Conservation (phyloP, 2,888 invertebrate genomes). For the Spicauda simplicius region DNA sequence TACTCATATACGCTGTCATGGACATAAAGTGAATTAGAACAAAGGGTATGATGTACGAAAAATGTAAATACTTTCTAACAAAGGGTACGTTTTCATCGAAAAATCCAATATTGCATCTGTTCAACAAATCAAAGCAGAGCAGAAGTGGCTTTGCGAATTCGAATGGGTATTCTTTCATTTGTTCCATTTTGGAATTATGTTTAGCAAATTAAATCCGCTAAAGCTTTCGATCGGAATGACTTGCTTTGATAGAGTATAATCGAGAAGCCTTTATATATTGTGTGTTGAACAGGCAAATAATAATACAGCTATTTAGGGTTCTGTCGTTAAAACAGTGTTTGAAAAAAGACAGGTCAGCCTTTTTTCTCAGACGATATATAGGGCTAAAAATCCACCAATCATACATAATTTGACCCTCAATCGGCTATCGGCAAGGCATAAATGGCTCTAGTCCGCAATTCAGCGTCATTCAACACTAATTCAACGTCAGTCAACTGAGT, state of each 20-base stretch:
- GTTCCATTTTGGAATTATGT: conserved; percentile 39
- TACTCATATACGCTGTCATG: conserved; percentile 30
- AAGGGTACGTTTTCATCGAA: conserved; percentile 37
- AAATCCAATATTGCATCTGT: conserved; percentile 42
- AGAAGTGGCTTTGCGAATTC: conserved; percentile 41
- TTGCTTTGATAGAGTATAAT: conserved; percentile 19
- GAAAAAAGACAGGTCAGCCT: neutral
- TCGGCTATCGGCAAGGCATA: no score
- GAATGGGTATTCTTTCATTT: conserved; percentile 39
- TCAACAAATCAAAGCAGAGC: conserved; percentile 41
- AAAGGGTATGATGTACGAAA: conserved; percentile 36
- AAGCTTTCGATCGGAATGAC: conserved; percentile 21
- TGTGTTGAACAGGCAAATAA: conserved; percentile 4
- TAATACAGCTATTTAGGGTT: conserved; percentile 6
- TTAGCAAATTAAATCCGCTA: conserved; percentile 19
- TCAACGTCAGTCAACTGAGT: no score
- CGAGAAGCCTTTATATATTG: conserved; percentile 2
- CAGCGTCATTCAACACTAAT: no score
- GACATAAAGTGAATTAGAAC: conserved; percentile 31
- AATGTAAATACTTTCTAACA: conserved; percentile 36
- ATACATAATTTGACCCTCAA: no score
- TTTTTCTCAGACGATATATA: no score
- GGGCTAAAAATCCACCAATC: no score
- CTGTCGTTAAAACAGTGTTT: neutral
- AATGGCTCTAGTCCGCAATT: no score